These are phyloP conservation scores for Diplolepis rosae DNA, from an alignment of 2,888 invertebrate species.

Conservation along the genomic window DNA sequence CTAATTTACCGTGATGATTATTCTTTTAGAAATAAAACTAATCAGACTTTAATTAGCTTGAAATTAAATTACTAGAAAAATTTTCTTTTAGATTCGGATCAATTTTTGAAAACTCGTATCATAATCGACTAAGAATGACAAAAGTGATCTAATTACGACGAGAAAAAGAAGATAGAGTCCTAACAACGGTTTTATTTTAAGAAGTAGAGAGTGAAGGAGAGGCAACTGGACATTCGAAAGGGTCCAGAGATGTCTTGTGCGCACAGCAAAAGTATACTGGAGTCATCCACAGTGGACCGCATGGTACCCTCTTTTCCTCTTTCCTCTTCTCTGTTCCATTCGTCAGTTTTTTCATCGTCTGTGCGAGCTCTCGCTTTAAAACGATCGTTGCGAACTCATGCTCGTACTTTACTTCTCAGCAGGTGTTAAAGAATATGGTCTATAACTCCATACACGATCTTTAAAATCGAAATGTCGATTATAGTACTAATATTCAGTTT, in stretches of 20 bases:
- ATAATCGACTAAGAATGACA: not conserved
- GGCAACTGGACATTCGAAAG: slow-evolving; percentile 40
- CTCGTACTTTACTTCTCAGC: slow-evolving; percentile 33
- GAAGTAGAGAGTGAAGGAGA: slow-evolving; percentile 19
- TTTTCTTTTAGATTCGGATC: not conserved
- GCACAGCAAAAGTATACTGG: slow-evolving; percentile 31
- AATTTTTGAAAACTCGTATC: not conserved
- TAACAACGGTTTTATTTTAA: slow-evolving; percentile 22
- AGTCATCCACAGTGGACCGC: slow-evolving; percentile 5
- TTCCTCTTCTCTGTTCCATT: slow-evolving; percentile 50
- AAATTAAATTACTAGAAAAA: not conserved
- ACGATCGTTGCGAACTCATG: slow-evolving; percentile 55
- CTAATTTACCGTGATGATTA: no score
- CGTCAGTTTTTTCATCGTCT: slow-evolving; percentile 67
- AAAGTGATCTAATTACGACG: no score
- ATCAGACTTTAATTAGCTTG: no score
- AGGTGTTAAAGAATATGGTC: slow-evolving; percentile 22
- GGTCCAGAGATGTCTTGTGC: slow-evolving; percentile 38
- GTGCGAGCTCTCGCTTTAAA: slow-evolving; percentile 54
- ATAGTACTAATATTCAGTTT: slow-evolving; percentile 3
- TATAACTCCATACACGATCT: not conserved
- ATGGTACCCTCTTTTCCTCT: slow-evolving; percentile 31
- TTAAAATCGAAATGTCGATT: not conserved
- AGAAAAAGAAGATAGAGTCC: not conserved
- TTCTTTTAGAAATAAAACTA: no score